Conservation (phyloP, 1,140 invertebrate species). For the Parapsyche elsis region DNA sequence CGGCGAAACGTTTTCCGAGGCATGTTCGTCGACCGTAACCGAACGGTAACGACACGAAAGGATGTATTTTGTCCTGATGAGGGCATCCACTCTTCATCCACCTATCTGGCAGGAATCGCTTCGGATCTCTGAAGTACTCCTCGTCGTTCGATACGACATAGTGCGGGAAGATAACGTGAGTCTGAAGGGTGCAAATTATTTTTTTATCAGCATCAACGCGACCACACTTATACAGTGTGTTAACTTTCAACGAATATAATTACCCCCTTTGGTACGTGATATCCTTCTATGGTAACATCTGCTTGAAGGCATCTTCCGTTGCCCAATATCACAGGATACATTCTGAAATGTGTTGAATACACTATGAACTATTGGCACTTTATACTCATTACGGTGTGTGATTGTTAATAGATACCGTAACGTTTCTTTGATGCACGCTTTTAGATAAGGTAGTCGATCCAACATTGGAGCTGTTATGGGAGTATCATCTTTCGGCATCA, state of each 20-base stretch:
- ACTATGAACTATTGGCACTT: too few species aligned
- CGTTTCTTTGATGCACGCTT: conserved; percentile 91
- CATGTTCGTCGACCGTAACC: conserved; percentile 86
- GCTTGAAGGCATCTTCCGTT: conserved; percentile 84
- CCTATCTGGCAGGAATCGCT: conserved; percentile 75
- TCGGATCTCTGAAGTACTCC: conserved; percentile 71
- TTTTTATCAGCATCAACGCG: background rate
- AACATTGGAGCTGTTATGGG: conserved; percentile 73
- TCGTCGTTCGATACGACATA: conserved; percentile 82
- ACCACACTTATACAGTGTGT: too few species aligned
- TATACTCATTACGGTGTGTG: too few species aligned
- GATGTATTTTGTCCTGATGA: conserved; percentile 63
- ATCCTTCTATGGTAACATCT: conserved; percentile 83
- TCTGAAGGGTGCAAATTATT: conserved; percentile 67
- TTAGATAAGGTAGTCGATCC: conserved; percentile 80
- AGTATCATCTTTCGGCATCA: conserved; percentile 68
- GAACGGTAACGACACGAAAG: conserved; percentile 83
- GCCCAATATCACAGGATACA: conserved; percentile 89
- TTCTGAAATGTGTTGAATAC: conserved; percentile 66
- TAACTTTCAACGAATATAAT: background rate
- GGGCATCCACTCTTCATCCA: conserved; percentile 69
- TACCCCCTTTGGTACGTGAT: conserved; percentile 89
- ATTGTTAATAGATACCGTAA: too few species aligned
- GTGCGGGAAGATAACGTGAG: conserved; percentile 84
- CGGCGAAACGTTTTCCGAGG: conserved; percentile 82